phyloP scores from a whole-genome alignment of 2,888 invertebrate species.

The Prenolepis imparis region DNA sequence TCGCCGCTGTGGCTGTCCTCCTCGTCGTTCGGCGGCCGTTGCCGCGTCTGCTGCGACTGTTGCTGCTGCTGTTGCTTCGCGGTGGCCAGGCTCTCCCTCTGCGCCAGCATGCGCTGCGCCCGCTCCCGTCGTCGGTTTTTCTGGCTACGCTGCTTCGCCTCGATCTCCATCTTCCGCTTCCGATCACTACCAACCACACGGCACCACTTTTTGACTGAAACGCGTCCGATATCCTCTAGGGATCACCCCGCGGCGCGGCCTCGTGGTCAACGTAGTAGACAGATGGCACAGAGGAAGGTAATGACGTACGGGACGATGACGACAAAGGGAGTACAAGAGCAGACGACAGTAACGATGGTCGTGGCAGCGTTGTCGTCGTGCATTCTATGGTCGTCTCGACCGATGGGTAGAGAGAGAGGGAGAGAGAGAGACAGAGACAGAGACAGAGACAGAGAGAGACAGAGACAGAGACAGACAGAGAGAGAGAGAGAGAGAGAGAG shows the following conservation, averaged over 20 bases:
- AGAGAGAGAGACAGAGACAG: too few relatives aligned
- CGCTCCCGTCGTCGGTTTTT: conserved; percentile 95
- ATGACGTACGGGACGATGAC: conserved; percentile 45
- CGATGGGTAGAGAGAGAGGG: conserved; percentile 44
- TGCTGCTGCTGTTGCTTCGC: conserved; percentile 80
- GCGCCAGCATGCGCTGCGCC: conserved; percentile 96
- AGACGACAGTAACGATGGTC: conserved; percentile 56
- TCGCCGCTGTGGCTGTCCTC: conserved; percentile 93
- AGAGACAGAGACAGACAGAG: background rate
- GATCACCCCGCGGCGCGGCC: conserved; percentile 30
- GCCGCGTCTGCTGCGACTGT: conserved; percentile 82
- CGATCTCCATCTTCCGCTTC: conserved; percentile 91
- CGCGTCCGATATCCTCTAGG: background rate
- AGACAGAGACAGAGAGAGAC: too few relatives aligned
- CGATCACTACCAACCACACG: too few relatives aligned
- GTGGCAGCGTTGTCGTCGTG: conserved; percentile 64
- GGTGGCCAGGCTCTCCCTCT: conserved; percentile 91
- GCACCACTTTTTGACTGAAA: too few relatives aligned
- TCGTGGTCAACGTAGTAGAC: conserved; percentile 37
- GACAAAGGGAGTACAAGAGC: conserved; percentile 54
- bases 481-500: conserved; percentile 38
- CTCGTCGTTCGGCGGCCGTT: conserved; percentile 79
- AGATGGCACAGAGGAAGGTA: background rate
- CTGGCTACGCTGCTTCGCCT: conserved; percentile 92
- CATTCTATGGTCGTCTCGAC: conserved; percentile 69